A percentile compares a stretch with the other conserved stretches of the same genome.
Conservation (phyloP, 2,888 invertebrate species). For the Patella ulyssiponensis region DNA sequence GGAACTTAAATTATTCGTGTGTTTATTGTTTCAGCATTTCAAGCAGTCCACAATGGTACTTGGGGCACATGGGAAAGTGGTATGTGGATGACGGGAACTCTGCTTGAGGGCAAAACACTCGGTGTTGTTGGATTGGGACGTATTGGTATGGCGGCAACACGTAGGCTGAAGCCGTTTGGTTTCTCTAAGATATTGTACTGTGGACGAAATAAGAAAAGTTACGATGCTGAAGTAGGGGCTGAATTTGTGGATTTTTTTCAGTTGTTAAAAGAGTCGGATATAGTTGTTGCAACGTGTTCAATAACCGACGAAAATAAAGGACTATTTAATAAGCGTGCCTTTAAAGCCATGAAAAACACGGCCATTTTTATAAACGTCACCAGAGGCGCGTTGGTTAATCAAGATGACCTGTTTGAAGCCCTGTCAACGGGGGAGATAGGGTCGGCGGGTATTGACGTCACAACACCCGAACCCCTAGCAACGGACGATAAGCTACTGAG, state of each 20-base stretch:
- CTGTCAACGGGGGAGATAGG: slow-evolving; percentile 80
- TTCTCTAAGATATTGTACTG: slow-evolving; percentile 82
- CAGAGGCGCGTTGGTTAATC: slow-evolving; percentile 78
- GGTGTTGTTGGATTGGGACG: slow-evolving; percentile 72
- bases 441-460: slow-evolving; percentile 92
- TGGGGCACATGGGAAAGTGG: slow-evolving; percentile 85
- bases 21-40: slow-evolving; percentile 47
- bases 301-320: slow-evolving; percentile 84
- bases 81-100: slow-evolving; percentile 90
- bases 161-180: slow-evolving; percentile 83
- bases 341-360: slow-evolving; percentile 87
- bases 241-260: slow-evolving; percentile 81
- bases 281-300: slow-evolving; percentile 86
- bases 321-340: slow-evolving; percentile 84
- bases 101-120: slow-evolving; percentile 83
- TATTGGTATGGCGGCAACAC: slow-evolving; percentile 80
- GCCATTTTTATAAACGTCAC: slow-evolving; percentile 91
- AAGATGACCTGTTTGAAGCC: slow-evolving; percentile 83
- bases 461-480: slow-evolving; percentile 90
- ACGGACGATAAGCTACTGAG: slow-evolving; percentile 82
- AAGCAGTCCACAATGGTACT: slow-evolving; percentile 77
- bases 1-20: neutral
- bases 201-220: slow-evolving; percentile 78
- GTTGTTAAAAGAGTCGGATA: slow-evolving; percentile 84
- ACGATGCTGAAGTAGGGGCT: slow-evolving; percentile 77